Evolutionary conservation across 2,797 vertebrate genomes (phyloP), one percentile per base, ranked within the genome.

Genomic region (Sebastes steindachneri): DNA sequence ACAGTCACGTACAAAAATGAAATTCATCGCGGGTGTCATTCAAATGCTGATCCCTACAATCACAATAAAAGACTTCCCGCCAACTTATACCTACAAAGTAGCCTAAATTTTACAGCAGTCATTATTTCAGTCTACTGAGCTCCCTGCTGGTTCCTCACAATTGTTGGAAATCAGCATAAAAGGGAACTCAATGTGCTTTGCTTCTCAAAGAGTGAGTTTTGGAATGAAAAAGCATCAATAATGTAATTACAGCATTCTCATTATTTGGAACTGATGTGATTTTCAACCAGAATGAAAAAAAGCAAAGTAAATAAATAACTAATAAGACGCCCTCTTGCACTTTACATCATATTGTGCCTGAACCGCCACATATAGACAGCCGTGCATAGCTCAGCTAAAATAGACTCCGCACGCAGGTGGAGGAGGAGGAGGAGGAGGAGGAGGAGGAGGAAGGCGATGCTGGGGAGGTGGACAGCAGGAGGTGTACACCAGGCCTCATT

Each of bases 401-500:
- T 63, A n/a, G 19, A 53, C 48, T 53, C 12, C 14, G 17, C 58
- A 62, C 59, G 57, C 90, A 88, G 91, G 89, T 88, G 88, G 77
- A 77, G 78, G 9, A 76, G 68, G 41, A 72, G 53, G 51, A 66
- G 77, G 73, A 72, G 53, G 51, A 66, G 77, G 73, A 25, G 71
- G 37, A 41, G 5, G 12, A 37, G 35, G 35, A 37, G 2, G 69
- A 69, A 33, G 68, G 79, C 4, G 19, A 66, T 59, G 74, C 53
- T 54, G 68, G 62, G 68, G 51, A 79, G 84, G 67, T 73, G 87
- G 81, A 90, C 89, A 92, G 93, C 92, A 87, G 92, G 91, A 83
- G 89, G 90, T 75, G 78, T 70, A 54, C 73, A 74, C 77, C 86
- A 79, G 81, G 87, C 89, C 89, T 93, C 92, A 93, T 94, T 93